Percentiles rank a stretch among this genome's conserved stretches.
phyloP scores from a whole-genome alignment of 2,113 vertebrate genomes.

The Nicator chloris region DNA sequence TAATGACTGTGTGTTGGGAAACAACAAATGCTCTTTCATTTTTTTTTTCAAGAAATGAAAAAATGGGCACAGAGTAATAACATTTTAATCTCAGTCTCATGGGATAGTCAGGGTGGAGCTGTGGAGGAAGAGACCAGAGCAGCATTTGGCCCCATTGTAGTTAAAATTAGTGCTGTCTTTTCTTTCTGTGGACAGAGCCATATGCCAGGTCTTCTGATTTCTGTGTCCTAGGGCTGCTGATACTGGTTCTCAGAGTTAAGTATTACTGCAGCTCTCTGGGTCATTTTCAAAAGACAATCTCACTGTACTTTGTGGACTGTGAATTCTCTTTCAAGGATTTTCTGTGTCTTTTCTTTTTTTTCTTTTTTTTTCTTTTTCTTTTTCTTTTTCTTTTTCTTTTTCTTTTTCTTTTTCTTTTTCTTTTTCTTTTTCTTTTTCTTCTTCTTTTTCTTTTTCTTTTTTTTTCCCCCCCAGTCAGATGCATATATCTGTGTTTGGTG shows the following conservation, averaged over 20 bases:
- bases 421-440: rapidly evolving
- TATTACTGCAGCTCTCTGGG: background rate
- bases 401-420: rapidly evolving
- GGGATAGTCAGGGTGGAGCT: background rate
- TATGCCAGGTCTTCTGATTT: background rate
- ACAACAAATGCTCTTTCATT: background rate
- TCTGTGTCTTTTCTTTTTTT: rapidly evolving
- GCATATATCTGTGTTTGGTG: background rate
- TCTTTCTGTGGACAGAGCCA: background rate
- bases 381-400: background rate
- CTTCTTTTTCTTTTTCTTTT: background rate
- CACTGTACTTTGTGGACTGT: background rate
- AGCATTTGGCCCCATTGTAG: background rate
- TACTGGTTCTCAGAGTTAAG: background rate
- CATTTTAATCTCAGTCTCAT: background rate
- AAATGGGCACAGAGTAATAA: background rate
- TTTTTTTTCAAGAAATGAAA: background rate
- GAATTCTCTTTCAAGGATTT: background rate
- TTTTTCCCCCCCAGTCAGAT: no score
- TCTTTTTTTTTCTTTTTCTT: rapidly evolving
- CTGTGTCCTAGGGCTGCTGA: background rate
- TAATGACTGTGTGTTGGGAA: background rate
- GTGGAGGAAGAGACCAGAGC: background rate
- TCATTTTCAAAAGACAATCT: background rate
- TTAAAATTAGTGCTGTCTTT: background rate